Base-by-base conservation (phyloP, 1,140 invertebrate species). In the Drosophila bocki region DNA sequence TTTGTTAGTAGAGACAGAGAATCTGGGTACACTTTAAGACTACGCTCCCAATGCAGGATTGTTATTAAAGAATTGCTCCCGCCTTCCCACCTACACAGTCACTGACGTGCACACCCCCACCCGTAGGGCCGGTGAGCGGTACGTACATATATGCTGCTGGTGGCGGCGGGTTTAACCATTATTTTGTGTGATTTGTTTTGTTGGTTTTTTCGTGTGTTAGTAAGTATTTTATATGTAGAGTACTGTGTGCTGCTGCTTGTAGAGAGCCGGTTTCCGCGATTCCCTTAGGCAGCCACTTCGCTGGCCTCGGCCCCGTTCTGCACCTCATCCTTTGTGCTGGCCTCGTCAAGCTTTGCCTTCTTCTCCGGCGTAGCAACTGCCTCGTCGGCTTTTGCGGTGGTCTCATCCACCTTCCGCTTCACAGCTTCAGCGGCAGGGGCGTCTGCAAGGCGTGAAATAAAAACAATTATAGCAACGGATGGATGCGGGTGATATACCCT, bases 241-340 rank as follows among this genome's bases (percentile, higher is more conserved):
- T 82, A 69, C 60, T 82, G 69, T 64, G 63, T 80, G 76, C 65
- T 80, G 60, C 39, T 67, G 62, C 50, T 54, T 56, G 50, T 54
- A 53, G 57, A 56, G 53, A 56, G 53, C 53, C 53, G 53, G 53
- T 54, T 54, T 54, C 51, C 51, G 60, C 51, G 76, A 67, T 59
- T 51, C 48, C 37, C 70, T 92, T 92, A 92, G 90, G 91, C 91
- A 72, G 91, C 91, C 78, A 92, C 91, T 69, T 92, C 91, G 78
- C 91, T 82, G 62, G 91, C 91, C 64, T 92, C 91, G 60, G 91
- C 76, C 72, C 91, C 91, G 50, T 92, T 92, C 74, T 91, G 91
- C 74, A 91, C 91, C 59, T 92, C 91, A 60, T 92, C 91, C 84
- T 92, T 92, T 80, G 86, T 91, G 85, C 88, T 91, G 75, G 85